Evolutionary conservation across 1,140 invertebrate species (phyloP), one percentile per base, ranked within the genome.

Genomic region (Pachypsylla venusta): DNA sequence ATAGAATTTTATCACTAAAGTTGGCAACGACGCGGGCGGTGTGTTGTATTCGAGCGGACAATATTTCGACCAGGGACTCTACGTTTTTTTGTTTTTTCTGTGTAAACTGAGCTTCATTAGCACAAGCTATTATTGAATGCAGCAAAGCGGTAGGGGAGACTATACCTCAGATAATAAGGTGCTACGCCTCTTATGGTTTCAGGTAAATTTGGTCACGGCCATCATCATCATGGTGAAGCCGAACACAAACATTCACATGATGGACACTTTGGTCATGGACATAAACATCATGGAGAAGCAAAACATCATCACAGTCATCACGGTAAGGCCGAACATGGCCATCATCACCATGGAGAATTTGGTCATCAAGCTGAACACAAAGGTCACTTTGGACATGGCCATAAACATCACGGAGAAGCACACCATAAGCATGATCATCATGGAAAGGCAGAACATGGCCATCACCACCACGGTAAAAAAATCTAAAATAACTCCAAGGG

Each of bases 371-470:
- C 61, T 14, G 59, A 63, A 14, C 62, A 63, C 53, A 48, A 56
- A 2, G 62, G 62, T 19, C 40, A 57, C 0, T 60, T 60, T 54
- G 62, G 59, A 2, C 62, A 63, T 22, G 59, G 59, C 4, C 62
- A 63, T 30, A 28, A 61, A 1, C 62, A 63, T 16, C 28, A 58
- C n/a, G 62, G 62, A 13, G 42, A 58, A 19, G 54, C 39, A 16
- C 26, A 25, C 14, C 62, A 63, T 30, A 30, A 25, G 20, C 62
- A 63, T 28, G 16, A 61, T n/a, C 62, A 63, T n/a, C 48, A 56
- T 25, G 62, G 62, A 22, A 48, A 35, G 20, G 48, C 54, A 4
- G 42, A 48, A 19, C 42, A 48, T 19, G 42, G 22, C n/a, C 42
- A 48, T 48, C 42, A 48, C 22, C 42, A 48, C n/a, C n/a, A 19